phyloP scores from a whole-genome alignment of 2,113 vertebrate species.

The Antidorcas marsupialis region DNA sequence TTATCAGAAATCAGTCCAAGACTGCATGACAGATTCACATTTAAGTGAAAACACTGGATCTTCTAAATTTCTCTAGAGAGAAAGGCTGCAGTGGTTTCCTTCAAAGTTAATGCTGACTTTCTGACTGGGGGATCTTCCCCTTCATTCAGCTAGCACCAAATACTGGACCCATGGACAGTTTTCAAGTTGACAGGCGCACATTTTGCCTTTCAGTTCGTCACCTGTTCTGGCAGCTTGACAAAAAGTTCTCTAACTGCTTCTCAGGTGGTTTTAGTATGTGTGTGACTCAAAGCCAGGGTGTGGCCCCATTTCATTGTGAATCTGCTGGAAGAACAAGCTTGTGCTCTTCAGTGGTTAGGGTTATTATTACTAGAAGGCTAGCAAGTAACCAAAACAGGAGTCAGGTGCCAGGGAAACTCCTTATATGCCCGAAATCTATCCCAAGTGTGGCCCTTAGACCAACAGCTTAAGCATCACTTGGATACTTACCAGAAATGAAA shows the following conservation, averaged over 20 bases:
- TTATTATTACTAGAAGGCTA: not conserved
- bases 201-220: not conserved
- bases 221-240: not conserved
- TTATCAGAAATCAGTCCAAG: not conserved
- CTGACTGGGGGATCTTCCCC: not conserved
- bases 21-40: not conserved
- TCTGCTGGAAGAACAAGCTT: not conserved
- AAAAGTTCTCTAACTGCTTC: not conserved
- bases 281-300: not conserved
- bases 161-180: not conserved
- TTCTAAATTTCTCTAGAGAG: not conserved
- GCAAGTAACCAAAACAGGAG: not conserved
- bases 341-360: not conserved
- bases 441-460: not conserved
- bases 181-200: not conserved
- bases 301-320: not conserved
- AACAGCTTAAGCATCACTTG: not conserved
- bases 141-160: not conserved
- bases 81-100: not conserved
- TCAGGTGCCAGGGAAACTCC: not conserved
- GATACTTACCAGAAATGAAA: not conserved
- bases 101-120: not conserved
- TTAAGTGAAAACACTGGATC: not conserved
- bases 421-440: not conserved
- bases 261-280: not conserved